Percentiles rank a stretch among this genome's conserved stretches.
Evolutionary conservation across 2,797 vertebrate species (phyloP).

Genomic region (Bradypodion ventrale): DNA sequence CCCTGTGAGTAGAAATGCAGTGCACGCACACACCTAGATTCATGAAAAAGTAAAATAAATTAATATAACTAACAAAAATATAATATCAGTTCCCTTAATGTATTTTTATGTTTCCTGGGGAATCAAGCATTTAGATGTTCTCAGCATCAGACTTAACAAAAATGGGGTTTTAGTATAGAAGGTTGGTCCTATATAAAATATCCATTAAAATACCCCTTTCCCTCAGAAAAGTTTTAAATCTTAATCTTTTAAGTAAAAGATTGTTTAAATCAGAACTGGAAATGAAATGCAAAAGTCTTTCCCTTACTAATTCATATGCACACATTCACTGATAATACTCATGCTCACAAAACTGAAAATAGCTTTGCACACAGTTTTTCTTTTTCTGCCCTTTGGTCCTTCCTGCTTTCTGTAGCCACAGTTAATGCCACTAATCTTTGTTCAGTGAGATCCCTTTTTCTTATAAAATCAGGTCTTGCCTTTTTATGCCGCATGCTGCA

Average conservation of each 20-base stretch:
- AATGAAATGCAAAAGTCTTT: not conserved
- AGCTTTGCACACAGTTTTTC: not conserved
- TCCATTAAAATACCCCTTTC: too few relatives aligned
- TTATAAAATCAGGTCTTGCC: conserved; percentile 6
- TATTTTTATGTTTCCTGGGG: too few relatives aligned
- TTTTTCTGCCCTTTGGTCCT: conserved; percentile 3
- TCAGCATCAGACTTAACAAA: too few relatives aligned
- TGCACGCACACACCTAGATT: too few relatives aligned
- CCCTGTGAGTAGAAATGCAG: too few relatives aligned
- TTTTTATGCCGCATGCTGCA: not conserved
- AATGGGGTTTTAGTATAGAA: too few relatives aligned
- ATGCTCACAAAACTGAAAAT: not conserved
- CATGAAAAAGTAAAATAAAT: too few relatives aligned
- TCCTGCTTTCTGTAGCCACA: conserved; percentile 2
- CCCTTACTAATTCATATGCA: not conserved
- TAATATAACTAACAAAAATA: too few relatives aligned
- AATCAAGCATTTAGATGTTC: too few relatives aligned
- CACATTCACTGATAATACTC: not conserved
- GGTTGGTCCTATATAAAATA: too few relatives aligned
- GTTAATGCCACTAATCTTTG: conserved; percentile 14
- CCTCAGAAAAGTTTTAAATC: too few relatives aligned
- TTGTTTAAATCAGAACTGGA: not conserved
- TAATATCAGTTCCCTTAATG: not conserved
- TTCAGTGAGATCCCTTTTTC: conserved; percentile 22
- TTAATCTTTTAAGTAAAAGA: not conserved